Base-by-base conservation (phyloP, 1,140 invertebrate species). In the Pachyrhynchus sulphureomaculatus region DNA sequence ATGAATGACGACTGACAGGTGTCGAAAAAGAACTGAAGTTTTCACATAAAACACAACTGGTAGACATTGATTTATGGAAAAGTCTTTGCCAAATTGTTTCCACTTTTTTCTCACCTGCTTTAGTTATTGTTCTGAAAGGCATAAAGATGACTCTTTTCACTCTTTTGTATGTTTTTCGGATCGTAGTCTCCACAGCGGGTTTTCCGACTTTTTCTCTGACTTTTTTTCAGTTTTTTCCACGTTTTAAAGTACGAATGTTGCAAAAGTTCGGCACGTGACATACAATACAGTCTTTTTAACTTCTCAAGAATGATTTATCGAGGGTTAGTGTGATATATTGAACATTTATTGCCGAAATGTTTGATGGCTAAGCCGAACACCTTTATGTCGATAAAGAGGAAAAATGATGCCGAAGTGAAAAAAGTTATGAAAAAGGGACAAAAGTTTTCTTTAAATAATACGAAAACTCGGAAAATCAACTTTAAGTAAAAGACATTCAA, bases 61-160 rank as follows among this genome's bases (percentile, higher is more conserved):
- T 23, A 45, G 53, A 56, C 53, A 41, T 56, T 56, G 53, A 56
- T 56, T 45, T 56, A 56, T 56, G 53, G 53, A 56, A 56, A 56
- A 47, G 53, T 56, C 41, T 56, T 45, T 56, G 26, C 53, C 53
- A 56, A 56, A 56, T 56, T 56, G 53, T 56, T 56, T 56, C 39
- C 52, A 54, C 36, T 42, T 54, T 51, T 51, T 51, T 51, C 23
- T 42, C 52, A 42, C 36, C 52, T 54, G 52, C 36, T 42, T 54
- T 54, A 32, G 52, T 29, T 54, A 51, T 51, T 51, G 33, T 51
- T 37, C n/a, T 12, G 34, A 26, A 26, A 26, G 24, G 24, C 24
- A 26, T 26, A 26, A 26, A 26, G 24, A 26, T 26, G 24, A 26
- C 24, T 26, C 24, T 26, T 26, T 26, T 26, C 24, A 26, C 24